Percentiles rank a stretch among this genome's conserved stretches.
phyloP scores from a whole-genome alignment of 2,888 invertebrate genomes.

The Ecliptopera silaceata region DNA sequence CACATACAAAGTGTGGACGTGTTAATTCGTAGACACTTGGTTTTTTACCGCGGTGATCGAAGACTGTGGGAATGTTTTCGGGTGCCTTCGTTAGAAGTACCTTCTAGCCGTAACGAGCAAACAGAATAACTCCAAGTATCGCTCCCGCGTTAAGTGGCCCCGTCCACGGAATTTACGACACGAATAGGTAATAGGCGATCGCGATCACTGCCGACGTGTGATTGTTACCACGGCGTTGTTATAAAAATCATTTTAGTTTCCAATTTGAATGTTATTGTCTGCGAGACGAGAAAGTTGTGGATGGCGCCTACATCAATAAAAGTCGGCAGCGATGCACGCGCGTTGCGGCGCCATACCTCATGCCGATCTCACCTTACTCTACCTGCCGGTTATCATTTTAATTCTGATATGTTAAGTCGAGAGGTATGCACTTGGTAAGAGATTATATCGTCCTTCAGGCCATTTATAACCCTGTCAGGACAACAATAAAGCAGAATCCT shows the following conservation, averaged over 20 bases:
- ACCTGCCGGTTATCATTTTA: slow-evolving; percentile 58
- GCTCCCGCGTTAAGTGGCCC: slow-evolving; percentile 77
- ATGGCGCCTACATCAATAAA: slow-evolving; percentile 81
- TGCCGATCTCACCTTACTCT: slow-evolving; percentile 55
- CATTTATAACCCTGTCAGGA: slow-evolving; percentile 73
- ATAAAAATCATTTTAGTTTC: slow-evolving; percentile 77
- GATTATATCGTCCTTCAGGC: slow-evolving; percentile 63
- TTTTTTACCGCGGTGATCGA: slow-evolving; percentile 79
- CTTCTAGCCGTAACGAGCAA: slow-evolving; percentile 78
- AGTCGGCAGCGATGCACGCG: slow-evolving; percentile 64
- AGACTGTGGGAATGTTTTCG: slow-evolving; percentile 81
- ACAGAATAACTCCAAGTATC: slow-evolving; percentile 75
- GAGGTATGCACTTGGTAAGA: slow-evolving; percentile 42
- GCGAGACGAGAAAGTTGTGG: slow-evolving; percentile 77
- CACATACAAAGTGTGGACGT: slow-evolving; percentile 78
- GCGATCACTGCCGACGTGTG: slow-evolving; percentile 57
- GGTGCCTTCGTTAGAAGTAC: slow-evolving; percentile 79
- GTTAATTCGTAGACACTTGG: slow-evolving; percentile 82
- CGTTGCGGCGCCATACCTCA: slow-evolving; percentile 60
- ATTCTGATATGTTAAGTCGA: slow-evolving; percentile 59
- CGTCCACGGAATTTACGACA: slow-evolving; percentile 74
- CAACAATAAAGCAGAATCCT: slow-evolving; percentile 72
- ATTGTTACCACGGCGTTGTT: slow-evolving; percentile 59
- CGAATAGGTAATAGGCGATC: slow-evolving; percentile 56
- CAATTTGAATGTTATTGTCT: slow-evolving; percentile 79